Base-by-base conservation (phyloP, 2,113 vertebrate genomes). In the Lamprotornis superbus region DNA sequence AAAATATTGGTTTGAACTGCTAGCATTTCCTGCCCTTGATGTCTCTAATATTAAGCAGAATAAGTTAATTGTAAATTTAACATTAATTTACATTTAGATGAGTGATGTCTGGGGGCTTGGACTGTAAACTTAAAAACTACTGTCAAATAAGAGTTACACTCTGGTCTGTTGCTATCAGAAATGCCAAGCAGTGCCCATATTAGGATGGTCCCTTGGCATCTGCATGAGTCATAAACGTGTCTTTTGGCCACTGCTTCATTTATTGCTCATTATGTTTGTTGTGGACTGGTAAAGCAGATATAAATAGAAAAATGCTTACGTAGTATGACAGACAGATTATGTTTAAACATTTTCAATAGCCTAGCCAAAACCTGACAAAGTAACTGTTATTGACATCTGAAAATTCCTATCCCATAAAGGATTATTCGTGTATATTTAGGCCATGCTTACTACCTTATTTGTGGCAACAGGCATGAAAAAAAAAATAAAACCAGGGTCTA, bases 261-360 rank as follows among this genome's bases (percentile, higher is more conserved):
- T 96, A 65, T 94, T 95, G 76, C 90, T 96, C 90, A 90, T 92
- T 92, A 84, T 93, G 59, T 93, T 90, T 95, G 75, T 33, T 91
- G 83, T 69, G 86, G 63, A 94, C 84, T 87, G 82, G 80, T 91
- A 93, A 93, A 94, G 61, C 77, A 94, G 94, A 94, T 95, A 94
- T 89, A 96, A 97, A 97, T 97, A 92, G 87, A 94, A 93, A 96
- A 94, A 92, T 94, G 61, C 89, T 94, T 95, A 94, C 74, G 80
- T 94, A 90, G 79, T 76, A 82, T 88, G 90, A 95, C 0, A 47
- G 90, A 89, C 91, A 95, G 83, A 89, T 95, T 95, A 89, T 87
- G 61, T 84, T 96, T 69, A 94, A 94, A 89, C 78, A 83, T 78
- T 92, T 88, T 79, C 61, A 69, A 28, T 68, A 89, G 14, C 61